Evolutionary conservation across 2,797 vertebrate genomes (phyloP), one percentile per base, ranked within the genome.

Genomic region (Galaxias olidus): DNA sequence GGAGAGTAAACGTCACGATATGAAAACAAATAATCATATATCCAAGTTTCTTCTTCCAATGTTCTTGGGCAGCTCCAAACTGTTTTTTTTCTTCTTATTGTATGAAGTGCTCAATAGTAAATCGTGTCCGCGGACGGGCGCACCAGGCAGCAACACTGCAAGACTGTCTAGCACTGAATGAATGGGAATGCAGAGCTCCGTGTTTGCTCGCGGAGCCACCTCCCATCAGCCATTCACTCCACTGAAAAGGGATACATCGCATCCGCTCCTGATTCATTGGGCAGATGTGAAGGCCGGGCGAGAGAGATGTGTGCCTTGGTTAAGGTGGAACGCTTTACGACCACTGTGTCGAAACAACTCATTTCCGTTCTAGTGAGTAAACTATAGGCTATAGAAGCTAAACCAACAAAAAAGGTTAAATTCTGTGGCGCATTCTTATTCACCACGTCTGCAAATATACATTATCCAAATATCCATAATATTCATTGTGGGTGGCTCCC

Each of bases 211-310:
- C 71, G 77, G 71, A 73, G 82, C 75, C 83, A 54, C 71, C 79
- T 90, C 88, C 90, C 86, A 92, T 91, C 91, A 91, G 92, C 88
- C 90, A 85, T 80, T 83, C 82, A 82, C 67, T 60, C 80, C 85
- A 66, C 88, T 91, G 91, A 90, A 92, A 92, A 88, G 87, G 91
- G 91, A 93, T 90, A 90, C 91, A 87, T 81, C 82, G 89, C 90
- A 89, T 93, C 91, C 91, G 90, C 86, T 92, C 87, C 72, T 84
- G 82, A 86, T 87, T 90, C 90, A 91, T 92, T 93, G 92, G 93
- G 79, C 89, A 86, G 81, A 86, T 85, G 88, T 82, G 81, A 76
- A 84, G 88, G 86, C 84, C 69, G 84, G 87, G 57, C 86, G 82
- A 82, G 66, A 62, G 86, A 79, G 84, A 79, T 81, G 84, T 78